A percentile compares a stretch with the other conserved stretches of the same genome.
phyloP scores from a whole-genome alignment of 2,888 invertebrate species.

The Diarsia mendica region DNA sequence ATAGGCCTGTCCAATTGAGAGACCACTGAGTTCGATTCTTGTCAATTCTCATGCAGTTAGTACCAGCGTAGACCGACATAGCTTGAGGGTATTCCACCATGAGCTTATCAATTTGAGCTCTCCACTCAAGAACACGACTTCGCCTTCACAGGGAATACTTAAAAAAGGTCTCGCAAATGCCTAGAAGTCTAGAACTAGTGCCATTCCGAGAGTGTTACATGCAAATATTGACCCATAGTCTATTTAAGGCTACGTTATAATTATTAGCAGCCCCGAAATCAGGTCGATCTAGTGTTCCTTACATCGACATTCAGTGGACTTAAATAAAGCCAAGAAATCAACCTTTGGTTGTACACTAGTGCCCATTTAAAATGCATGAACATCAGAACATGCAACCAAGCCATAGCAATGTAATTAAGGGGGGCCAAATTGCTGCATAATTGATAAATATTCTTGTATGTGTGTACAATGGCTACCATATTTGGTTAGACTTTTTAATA shows the following conservation, averaged over 20 bases:
- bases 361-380: not conserved
- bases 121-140: not conserved
- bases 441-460: not conserved
- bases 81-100: too few relatives aligned
- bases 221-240: conserved; percentile 16
- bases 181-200: not conserved
- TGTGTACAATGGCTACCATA: not conserved
- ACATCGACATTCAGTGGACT: not conserved
- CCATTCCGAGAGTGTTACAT: not conserved
- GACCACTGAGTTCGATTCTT: too few relatives aligned
- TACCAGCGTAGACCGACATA: too few relatives aligned
- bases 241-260: conserved; percentile 7
- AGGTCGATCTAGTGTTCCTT: conserved; percentile 5
- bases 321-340: not conserved
- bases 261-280: not conserved
- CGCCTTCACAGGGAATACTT: not conserved
- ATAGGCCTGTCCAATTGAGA: too few relatives aligned
- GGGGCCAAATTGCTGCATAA: not conserved
- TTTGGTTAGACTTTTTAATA: not conserved
- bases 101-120: too few relatives aligned
- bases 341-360: not conserved
- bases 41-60: too few relatives aligned
- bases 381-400: not conserved
- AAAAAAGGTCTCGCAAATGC: not conserved
- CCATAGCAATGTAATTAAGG: not conserved